Conservation (phyloP, 2,113 vertebrate species). For the Arenaria interpres region DNA sequence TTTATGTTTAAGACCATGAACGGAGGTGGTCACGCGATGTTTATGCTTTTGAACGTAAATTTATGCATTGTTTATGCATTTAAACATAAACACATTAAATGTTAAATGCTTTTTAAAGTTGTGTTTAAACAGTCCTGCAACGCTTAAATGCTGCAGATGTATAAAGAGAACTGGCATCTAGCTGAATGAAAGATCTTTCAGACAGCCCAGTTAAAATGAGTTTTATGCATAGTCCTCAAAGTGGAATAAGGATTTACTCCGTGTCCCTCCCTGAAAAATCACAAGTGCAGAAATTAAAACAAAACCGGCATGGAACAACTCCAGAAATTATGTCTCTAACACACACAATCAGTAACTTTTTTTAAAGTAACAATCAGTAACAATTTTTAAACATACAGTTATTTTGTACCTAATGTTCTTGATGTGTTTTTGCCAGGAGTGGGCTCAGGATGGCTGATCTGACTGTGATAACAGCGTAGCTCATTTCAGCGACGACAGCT, state of each 20-base stretch:
- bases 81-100: slow-evolving; percentile 30
- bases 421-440: background rate
- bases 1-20: background rate
- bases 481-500: background rate
- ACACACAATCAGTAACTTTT: background rate
- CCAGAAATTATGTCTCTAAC: background rate
- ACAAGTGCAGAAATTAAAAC: background rate
- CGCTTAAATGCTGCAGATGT: background rate
- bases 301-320: background rate
- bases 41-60: slow-evolving; percentile 10
- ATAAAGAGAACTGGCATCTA: background rate
- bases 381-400: background rate
- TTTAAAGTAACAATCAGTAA: too few relatives aligned
- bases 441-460: background rate
- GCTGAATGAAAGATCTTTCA: background rate
- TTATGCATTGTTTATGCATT: background rate
- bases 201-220: background rate
- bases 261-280: background rate
- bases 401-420: background rate
- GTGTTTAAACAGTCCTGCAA: background rate
- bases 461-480: background rate
- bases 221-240: background rate
- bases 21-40: background rate
- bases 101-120: background rate
- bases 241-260: background rate